phyloP scores from a whole-genome alignment of 2,797 vertebrate species.

The Sphaeramia orbicularis region DNA sequence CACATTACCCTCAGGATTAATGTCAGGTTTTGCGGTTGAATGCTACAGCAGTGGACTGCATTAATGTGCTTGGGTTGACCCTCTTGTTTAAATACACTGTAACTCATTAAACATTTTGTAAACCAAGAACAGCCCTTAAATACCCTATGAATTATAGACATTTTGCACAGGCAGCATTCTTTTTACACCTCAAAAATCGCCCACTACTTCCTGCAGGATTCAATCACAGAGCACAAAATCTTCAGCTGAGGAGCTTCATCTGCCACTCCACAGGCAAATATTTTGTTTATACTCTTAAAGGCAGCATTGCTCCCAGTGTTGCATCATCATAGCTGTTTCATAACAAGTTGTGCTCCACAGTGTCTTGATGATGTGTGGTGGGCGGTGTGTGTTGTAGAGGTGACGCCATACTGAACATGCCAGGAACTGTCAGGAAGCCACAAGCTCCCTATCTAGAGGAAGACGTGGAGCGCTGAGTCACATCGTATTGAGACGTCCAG shows the following conservation, averaged over 20 bases:
- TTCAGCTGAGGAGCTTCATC: conserved; percentile 44
- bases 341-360: conserved; percentile 57
- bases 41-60: conserved; percentile 72
- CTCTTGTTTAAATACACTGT: conserved; percentile 80
- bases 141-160: conserved; percentile 71
- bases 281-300: conserved; percentile 56
- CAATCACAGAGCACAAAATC: conserved; percentile 46
- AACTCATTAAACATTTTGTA: conserved; percentile 79
- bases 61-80: conserved; percentile 77
- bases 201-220: conserved; percentile 61
- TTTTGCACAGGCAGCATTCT: conserved; percentile 60
- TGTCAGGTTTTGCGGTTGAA: conserved; percentile 81
- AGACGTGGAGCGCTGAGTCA: conserved; percentile 80
- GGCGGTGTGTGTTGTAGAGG: conserved; percentile 33
- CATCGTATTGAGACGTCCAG: conserved; percentile 43
- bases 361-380: conserved; percentile 49
- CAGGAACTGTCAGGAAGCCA: conserved; percentile 57
- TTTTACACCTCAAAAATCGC: conserved; percentile 67
- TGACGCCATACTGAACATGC: conserved; percentile 46
- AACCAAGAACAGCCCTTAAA: conserved; percentile 75
- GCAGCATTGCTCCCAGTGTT: conserved; percentile 51
- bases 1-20: conserved; percentile 88
- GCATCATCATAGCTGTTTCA: conserved; percentile 69
- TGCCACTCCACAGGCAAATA: conserved; percentile 48
- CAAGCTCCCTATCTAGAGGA: conserved; percentile 75